These are phyloP conservation scores for Aphidius gifuensis DNA, from an alignment of 1,140 invertebrate genomes.

Conservation along the genomic window DNA sequence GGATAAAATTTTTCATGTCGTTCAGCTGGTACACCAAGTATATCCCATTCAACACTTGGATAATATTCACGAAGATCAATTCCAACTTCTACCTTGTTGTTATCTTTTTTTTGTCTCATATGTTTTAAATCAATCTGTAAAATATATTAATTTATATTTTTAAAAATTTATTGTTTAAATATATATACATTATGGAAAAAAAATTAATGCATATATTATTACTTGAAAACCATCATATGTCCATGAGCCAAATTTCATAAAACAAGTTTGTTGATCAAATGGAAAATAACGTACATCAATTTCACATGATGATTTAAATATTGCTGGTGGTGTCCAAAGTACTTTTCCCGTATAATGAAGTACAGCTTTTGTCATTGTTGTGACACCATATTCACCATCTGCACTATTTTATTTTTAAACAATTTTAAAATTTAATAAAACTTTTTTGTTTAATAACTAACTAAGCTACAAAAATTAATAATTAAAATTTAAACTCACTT, in stretches of 20 bases:
- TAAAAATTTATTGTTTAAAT: slow-evolving; percentile 1
- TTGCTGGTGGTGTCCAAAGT: slow-evolving; percentile 89
- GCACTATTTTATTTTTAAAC: slow-evolving; percentile 61
- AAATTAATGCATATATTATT: slow-evolving; percentile 24
- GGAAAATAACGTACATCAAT: slow-evolving; percentile 96
- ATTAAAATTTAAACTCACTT: slow-evolving; percentile 67
- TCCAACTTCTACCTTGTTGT: slow-evolving; percentile 80
- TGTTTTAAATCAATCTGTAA: slow-evolving; percentile 86
- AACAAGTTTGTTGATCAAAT: slow-evolving; percentile 94
- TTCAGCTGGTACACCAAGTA: slow-evolving; percentile 87
- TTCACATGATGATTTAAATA: slow-evolving; percentile 98
- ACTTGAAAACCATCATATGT: slow-evolving; percentile 95
- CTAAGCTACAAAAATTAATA: background rate
- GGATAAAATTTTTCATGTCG: slow-evolving; percentile 87
- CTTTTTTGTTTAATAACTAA: background rate
- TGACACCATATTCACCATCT: slow-evolving; percentile 96
- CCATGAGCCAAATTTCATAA: slow-evolving; percentile 97
- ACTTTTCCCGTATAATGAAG: slow-evolving; percentile 86
- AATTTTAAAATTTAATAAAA: background rate
- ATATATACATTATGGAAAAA: background rate
- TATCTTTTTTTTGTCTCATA: slow-evolving; percentile 75
- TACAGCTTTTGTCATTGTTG: slow-evolving; percentile 96
- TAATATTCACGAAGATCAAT: slow-evolving; percentile 93
- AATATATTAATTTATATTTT: background rate
- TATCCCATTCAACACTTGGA: slow-evolving; percentile 97